Conservation (phyloP, 1,140 invertebrate genomes). For the Brachystomella parvula region DNA sequence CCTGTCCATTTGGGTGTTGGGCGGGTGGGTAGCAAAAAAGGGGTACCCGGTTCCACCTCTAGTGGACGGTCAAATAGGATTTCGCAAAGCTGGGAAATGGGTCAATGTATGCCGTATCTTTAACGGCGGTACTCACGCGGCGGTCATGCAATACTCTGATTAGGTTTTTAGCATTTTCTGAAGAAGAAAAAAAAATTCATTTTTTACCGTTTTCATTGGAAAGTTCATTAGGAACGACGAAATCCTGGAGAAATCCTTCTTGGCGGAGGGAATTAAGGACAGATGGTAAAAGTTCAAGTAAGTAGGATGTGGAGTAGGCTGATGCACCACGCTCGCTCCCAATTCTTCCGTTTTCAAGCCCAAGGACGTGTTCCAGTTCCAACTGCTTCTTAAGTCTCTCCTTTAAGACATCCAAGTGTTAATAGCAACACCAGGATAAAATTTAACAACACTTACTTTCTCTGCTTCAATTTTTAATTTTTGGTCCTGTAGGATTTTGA, state of each 20-base stretch:
- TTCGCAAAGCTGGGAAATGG: no score
- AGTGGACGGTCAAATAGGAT: no score
- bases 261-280: slow-evolving; percentile 32
- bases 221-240: neutral
- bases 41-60: no score
- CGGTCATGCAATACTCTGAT: neutral
- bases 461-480: slow-evolving; percentile 16
- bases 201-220: neutral
- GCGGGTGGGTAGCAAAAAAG: no score
- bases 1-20: no score
- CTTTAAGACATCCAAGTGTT: neutral
- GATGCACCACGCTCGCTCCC: neutral
- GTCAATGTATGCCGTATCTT: no score
- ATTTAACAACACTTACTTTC: slow-evolving; percentile 16
- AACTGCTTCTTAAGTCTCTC: slow-evolving; percentile 24
- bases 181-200: neutral
- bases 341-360: neutral
- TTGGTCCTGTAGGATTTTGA: slow-evolving; percentile 5
- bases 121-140: neutral
- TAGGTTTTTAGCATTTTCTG: neutral
- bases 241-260: slow-evolving; percentile 29
- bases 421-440: neutral
- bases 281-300: slow-evolving; percentile 34
- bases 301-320: slow-evolving; percentile 25
- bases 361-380: neutral